Base-by-base conservation (phyloP, 2,888 invertebrate species). In the Volucella inflata region DNA sequence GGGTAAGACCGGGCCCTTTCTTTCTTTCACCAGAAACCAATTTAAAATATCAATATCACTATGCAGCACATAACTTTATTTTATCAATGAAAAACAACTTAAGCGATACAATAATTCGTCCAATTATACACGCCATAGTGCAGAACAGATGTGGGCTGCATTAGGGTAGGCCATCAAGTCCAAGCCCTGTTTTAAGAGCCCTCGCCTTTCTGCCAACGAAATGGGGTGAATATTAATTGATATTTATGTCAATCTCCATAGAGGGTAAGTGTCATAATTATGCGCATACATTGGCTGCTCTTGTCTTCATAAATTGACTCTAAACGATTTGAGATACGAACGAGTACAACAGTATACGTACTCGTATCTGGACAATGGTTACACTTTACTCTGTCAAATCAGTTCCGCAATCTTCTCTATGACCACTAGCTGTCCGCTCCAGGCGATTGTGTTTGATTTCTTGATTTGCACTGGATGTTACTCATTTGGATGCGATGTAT, bases 191-290 rank as follows among this genome's bases (percentile, higher is more conserved):
- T 64, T 50, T 42, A 14, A 42, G 40, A 14, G 38, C 38, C 17
- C 30, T 30, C 11, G 42, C 21, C 21, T n/a, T 2, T 38, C 30
- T 11, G n/a, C 36, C 14, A 14, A 48, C 16, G 57, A 11, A 11
- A 16, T 53, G 68, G 85, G 85, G 85, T 85, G 85, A 65, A 77
- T 85, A 72, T 74, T 77, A 81, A 85, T 85, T 81, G 81, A 85
- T 77, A 85, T 85, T 85, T 77, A 85, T 85, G 81, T 67, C 50
- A 50, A 65, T 42, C 57, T 14, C 38, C 44, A 30, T 36, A 1
- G 42, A 71, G 76, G 85, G 81, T 80, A 44, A 40, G 64, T 51
- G 53, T 21, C 67, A 16, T 82, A 53, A 82, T 77, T 82, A 67
- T 60, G 72, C 48, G 77, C 82, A 65, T 81, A 65, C 64, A 48